Evolutionary conservation across 1,140 invertebrate genomes (phyloP), one percentile per base, ranked within the genome.

Genomic region (Vanessa atalanta): DNA sequence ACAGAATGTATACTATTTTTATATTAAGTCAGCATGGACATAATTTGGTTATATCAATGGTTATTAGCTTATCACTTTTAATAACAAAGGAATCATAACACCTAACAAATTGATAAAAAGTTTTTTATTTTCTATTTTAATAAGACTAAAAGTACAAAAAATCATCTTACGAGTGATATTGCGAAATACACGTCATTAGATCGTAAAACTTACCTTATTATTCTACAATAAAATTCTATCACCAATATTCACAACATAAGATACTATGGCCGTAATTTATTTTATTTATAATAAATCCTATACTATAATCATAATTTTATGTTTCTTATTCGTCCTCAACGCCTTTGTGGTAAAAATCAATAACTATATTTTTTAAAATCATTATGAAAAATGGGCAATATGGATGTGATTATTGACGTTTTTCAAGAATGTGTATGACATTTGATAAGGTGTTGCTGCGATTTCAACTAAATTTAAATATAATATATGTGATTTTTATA

Each of bases 171-270:
- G 50, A 65, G 23, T 60, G 74, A 64, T 76, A 75, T 81, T 77
- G 70, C 73, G 55, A 81, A 78, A 87, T 84, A 89, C 85, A 89
- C 86, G 88, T 89, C 85, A 89, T 84, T 82, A 83, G 73, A 76
- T 84, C 80, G 78, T 84, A 85, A 88, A 88, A 87, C 83, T 89
- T 81, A 87, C 85, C 82, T 76, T 76, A 68, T 60, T 60, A 63
- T 64, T 51, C 48, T 74, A 65, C 55, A 70, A 72, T 71, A 72
- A 76, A 72, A 72, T 78, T 79, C 73, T 85, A 83, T 79, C 79
- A 86, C 77, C 74, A 72, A 81, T 77, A 84, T 80, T 83, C 79
- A 81, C 78, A 86, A 86, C 79, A 80, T 75, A 77, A 78, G 65
- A 79, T 71, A 77, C 69, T 78, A 78, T 74, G 63, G 76, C 73